phyloP scores from a whole-genome alignment of 1,140 invertebrate genomes.

The Aleiodes sp. region DNA sequence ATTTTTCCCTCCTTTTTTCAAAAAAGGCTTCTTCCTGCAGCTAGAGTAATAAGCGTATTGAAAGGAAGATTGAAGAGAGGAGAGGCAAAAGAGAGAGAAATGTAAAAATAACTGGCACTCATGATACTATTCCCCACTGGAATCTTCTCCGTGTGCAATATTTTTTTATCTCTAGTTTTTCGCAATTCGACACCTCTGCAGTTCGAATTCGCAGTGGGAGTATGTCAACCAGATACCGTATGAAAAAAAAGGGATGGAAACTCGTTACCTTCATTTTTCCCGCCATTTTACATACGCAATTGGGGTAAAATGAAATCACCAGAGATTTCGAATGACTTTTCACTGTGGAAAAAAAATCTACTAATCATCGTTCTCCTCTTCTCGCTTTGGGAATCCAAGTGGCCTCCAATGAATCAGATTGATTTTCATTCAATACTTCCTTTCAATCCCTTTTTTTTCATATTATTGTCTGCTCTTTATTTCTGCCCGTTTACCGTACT shows the following conservation, averaged over 20 bases:
- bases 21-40: not conserved
- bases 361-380: not conserved
- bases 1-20: slow-evolving; percentile 1
- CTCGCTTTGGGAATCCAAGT: not conserved
- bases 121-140: slow-evolving; percentile 21
- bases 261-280: not conserved
- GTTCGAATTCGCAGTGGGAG: slow-evolving; percentile 22
- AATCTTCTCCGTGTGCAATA: not conserved
- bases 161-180: not conserved
- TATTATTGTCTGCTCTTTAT: too few relatives aligned
- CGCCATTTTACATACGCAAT: not conserved
- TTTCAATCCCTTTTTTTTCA: not conserved
- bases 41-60: not conserved
- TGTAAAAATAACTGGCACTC: slow-evolving; percentile 26
- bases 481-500: not conserved
- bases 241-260: not conserved
- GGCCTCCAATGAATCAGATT: not conserved
- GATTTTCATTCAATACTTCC: slow-evolving; percentile 4
- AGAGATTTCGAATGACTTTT: not conserved
- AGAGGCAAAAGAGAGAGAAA: not conserved
- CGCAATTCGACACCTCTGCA: not conserved
- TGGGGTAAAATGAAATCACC: not conserved
- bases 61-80: not conserved
- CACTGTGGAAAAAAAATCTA: not conserved
- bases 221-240: not conserved